These are phyloP conservation scores for Pangasius sanitwongsei DNA, from an alignment of 2,797 vertebrate species.

Conservation along the genomic window DNA sequence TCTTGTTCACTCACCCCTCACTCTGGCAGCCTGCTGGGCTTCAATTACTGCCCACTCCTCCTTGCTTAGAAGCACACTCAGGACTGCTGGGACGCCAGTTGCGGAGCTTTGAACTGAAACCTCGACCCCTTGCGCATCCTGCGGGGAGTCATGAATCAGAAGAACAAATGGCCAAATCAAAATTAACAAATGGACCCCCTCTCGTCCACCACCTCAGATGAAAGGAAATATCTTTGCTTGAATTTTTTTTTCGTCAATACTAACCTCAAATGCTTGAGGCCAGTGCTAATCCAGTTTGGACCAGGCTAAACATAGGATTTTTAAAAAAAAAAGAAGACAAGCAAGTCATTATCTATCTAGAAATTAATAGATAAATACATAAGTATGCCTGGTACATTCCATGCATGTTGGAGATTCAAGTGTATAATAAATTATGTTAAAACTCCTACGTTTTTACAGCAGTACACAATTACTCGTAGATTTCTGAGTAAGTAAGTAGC, in stretches of 20 bases:
- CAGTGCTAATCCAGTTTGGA: not conserved
- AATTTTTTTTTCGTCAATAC: not conserved
- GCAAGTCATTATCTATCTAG: not conserved
- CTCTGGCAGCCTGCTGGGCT: slow-evolving; percentile 25
- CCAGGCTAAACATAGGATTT: not conserved
- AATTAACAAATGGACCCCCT: slow-evolving; percentile 42
- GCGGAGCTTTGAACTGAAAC: slow-evolving; percentile 53
- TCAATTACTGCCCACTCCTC: slow-evolving; percentile 43
- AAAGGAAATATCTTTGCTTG: not conserved
- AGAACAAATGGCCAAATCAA: slow-evolving; percentile 37
- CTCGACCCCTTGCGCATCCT: slow-evolving; percentile 25
- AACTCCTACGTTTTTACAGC: too few species aligned
- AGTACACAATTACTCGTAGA: not conserved
- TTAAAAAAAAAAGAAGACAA: not conserved
- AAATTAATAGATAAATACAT: not conserved
- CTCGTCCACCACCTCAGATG: slow-evolving; percentile 4
- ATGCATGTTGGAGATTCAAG: not conserved
- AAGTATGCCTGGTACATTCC: not conserved
- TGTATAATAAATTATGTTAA: not conserved
- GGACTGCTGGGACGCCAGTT: slow-evolving; percentile 33
- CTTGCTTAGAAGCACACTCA: slow-evolving; percentile 5
- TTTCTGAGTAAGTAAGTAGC: not conserved
- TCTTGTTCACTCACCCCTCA: slow-evolving; percentile 47
- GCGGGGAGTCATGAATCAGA: slow-evolving; percentile 43
- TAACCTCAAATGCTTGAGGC: not conserved